These are phyloP conservation scores for Ceriagrion tenellum DNA, from an alignment of 2,888 invertebrate genomes.

Conservation along the genomic window DNA sequence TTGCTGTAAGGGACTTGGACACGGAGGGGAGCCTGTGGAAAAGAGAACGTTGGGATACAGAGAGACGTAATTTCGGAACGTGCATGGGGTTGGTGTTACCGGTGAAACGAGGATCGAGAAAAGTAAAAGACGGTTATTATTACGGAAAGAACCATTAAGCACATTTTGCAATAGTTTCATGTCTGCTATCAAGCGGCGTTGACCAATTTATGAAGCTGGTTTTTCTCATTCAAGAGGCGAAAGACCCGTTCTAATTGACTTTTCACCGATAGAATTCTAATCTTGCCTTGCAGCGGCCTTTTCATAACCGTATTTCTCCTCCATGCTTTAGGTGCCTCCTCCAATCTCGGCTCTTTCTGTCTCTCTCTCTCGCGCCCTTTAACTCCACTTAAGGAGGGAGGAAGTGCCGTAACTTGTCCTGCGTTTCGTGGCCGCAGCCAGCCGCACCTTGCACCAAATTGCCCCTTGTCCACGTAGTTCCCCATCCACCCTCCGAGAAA, in stretches of 20 bases:
- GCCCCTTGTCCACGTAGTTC: slow-evolving; percentile 62
- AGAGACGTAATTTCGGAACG: too few species aligned
- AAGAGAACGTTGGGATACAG: too few species aligned
- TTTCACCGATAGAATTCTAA: not conserved
- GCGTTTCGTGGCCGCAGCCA: slow-evolving; percentile 51
- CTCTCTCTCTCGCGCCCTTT: not conserved
- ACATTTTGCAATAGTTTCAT: too few species aligned
- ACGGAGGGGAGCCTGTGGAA: too few species aligned
- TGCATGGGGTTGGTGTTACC: too few species aligned
- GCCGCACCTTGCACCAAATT: slow-evolving; percentile 66
- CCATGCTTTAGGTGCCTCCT: slow-evolving; percentile 35
- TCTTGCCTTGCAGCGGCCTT: not conserved
- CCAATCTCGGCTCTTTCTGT: not conserved
- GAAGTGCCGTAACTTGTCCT: slow-evolving; percentile 51
- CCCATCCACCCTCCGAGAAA: not conserved
- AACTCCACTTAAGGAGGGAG: slow-evolving; percentile 5
- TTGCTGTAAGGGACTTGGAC: too few species aligned
- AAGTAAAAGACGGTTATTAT: too few species aligned
- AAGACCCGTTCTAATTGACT: not conserved
- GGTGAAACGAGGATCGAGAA: too few species aligned
- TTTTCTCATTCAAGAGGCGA: not conserved
- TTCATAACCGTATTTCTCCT: slow-evolving; percentile 10
- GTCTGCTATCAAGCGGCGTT: too few species aligned
- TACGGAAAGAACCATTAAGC: too few species aligned
- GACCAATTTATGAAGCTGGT: too few species aligned